phyloP scores from a whole-genome alignment of 2,113 vertebrate species.

The Junco hyemalis region DNA sequence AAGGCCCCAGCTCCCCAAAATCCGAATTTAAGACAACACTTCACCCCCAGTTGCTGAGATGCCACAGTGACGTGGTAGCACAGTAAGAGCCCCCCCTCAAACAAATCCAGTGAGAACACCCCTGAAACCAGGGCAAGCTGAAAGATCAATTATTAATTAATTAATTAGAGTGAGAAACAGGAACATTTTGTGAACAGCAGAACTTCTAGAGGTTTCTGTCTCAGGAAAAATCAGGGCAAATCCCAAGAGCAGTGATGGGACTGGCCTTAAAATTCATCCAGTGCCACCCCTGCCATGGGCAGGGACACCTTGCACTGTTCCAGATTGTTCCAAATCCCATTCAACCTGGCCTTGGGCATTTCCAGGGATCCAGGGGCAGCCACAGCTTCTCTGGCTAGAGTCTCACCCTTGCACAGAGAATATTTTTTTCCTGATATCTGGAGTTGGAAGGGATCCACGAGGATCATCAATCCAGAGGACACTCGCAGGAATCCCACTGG shows the following conservation, averaged over 20 bases:
- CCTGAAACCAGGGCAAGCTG: not conserved
- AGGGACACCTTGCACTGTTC: not conserved
- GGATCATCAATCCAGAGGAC: not conserved
- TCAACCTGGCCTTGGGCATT: fast-evolving
- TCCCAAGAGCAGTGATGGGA: fast-evolving
- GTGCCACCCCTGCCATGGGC: not conserved
- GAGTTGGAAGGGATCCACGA: not conserved
- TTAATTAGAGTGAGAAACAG: not conserved
- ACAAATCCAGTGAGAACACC: not conserved
- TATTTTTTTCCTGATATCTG: not conserved
- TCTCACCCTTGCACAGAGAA: fast-evolving
- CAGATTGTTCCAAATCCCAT: fast-evolving
- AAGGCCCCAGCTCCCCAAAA: fast-evolving
- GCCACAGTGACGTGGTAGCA: not conserved
- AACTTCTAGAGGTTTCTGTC: not conserved
- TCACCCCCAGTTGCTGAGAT: fast-evolving
- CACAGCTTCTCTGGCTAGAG: not conserved
- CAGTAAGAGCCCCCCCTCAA: not conserved
- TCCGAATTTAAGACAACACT: not conserved
- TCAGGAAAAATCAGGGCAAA: not conserved
- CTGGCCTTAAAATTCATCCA: not conserved
- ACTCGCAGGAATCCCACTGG: not conserved
- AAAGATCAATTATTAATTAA: not conserved
- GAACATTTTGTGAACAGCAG: not conserved
- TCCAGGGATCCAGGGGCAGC: not conserved